Evolutionary conservation across 1,140 invertebrate species (phyloP).

Genomic region (Chironomus striatipennis): DNA sequence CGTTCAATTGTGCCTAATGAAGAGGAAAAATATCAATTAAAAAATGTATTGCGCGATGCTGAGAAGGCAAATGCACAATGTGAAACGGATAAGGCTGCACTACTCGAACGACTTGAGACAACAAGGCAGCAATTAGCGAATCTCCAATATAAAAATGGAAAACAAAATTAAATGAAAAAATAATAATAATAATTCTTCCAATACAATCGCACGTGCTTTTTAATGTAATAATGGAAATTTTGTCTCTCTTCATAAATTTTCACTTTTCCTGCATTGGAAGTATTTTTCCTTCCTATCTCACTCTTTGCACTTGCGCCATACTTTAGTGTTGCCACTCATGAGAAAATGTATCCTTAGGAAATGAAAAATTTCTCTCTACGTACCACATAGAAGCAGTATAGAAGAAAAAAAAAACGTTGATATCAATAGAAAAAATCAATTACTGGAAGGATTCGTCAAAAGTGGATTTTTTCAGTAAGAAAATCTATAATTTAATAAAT

Average conservation of each 20-base stretch:
- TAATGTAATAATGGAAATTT: background rate
- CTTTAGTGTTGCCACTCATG: background rate
- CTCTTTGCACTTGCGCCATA: background rate
- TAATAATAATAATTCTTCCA: background rate
- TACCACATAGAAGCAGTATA: background rate
- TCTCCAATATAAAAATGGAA: background rate
- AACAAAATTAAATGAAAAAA: background rate
- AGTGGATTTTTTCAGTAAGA: background rate
- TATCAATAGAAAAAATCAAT: slow-evolving; percentile 12
- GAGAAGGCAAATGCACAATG: slow-evolving; percentile 8
- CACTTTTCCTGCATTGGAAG: background rate
- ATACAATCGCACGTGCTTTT: background rate
- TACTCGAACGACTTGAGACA: background rate
- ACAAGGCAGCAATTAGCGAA: background rate
- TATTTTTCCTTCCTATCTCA: background rate
- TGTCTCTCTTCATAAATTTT: background rate
- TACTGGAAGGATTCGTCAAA: background rate
- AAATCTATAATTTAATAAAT: background rate
- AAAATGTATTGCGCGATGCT: slow-evolving; percentile 11
- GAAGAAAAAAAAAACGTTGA: too few relatives aligned
- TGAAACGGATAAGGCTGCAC: background rate
- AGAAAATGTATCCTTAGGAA: background rate
- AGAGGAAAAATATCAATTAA: slow-evolving; percentile 6
- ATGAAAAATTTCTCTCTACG: background rate
- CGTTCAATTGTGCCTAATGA: slow-evolving; percentile 11